Conservation (phyloP, 2,888 invertebrate species). For the Ormyrus rosae region DNA sequence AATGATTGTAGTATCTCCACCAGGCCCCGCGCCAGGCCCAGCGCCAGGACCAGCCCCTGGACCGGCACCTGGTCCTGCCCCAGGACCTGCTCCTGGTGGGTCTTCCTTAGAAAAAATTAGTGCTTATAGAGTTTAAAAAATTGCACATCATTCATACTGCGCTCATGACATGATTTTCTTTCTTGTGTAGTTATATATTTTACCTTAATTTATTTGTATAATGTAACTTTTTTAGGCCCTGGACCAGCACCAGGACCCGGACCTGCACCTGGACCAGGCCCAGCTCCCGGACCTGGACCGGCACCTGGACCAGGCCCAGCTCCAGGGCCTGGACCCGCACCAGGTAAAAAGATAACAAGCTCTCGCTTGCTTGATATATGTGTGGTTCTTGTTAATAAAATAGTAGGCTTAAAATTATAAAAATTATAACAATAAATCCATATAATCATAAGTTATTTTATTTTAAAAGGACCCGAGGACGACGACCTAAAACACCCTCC, state of each 20-base stretch:
- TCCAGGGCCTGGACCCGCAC: conserved; percentile 29
- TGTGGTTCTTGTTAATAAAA: conserved; percentile 2
- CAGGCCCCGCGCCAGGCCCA: conserved; percentile 41
- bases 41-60: conserved; percentile 40
- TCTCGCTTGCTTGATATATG: neutral
- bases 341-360: conserved; percentile 15
- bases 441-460: neutral
- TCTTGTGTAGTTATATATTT: neutral
- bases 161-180: too few relatives aligned
- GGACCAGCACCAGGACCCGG: conserved; percentile 18
- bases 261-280: conserved; percentile 48
- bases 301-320: conserved; percentile 29
- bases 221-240: neutral
- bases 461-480: conserved; percentile 47
- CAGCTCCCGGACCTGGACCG: neutral
- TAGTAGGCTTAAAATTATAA: neutral
- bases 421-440: neutral
- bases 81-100: conserved; percentile 53
- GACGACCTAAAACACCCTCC: conserved; percentile 84
- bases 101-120: too few relatives aligned
- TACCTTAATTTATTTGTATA: conserved; percentile 3
- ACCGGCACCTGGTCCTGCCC: conserved; percentile 40
- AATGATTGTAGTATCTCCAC: conserved; percentile 7
- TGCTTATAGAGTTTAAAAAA: too few relatives aligned
- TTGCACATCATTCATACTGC: too few relatives aligned